Evolutionary conservation across 2,797 vertebrate genomes (phyloP).

Genomic region (Peromyscus eremicus): DNA sequence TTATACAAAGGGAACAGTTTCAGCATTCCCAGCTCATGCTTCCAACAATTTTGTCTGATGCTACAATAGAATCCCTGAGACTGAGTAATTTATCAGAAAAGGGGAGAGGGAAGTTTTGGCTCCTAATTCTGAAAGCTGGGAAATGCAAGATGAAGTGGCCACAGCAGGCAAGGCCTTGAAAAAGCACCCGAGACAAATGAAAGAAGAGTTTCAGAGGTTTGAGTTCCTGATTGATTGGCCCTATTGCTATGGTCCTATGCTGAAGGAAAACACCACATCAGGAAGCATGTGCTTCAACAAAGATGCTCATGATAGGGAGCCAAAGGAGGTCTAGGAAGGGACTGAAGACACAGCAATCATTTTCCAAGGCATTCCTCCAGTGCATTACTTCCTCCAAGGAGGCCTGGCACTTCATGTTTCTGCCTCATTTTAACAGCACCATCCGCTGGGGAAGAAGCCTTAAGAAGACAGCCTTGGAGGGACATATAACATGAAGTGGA

Average conservation of each 20-base stretch:
- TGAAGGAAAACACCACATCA: not conserved
- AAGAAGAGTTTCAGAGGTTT: not conserved
- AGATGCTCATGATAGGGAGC: not conserved
- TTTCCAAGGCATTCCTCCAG: not conserved
- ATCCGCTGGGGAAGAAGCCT: not conserved
- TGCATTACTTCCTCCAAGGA: not conserved
- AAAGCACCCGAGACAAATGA: not conserved
- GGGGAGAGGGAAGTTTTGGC: not conserved
- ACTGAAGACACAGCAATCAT: not conserved
- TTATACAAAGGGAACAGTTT: not conserved
- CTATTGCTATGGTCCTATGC: not conserved
- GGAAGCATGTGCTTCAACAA: not conserved
- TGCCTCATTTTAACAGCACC: not conserved
- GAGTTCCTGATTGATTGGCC: not conserved
- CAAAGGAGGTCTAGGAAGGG: not conserved
- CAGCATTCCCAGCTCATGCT: not conserved
- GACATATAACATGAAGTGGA: not conserved
- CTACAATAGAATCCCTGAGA: not conserved
- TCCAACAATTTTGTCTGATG: not conserved
- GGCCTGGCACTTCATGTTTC: not conserved
- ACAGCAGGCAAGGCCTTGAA: not conserved
- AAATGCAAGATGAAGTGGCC: not conserved
- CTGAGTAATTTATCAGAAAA: not conserved
- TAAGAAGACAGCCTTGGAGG: not conserved
- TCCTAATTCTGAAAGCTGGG: not conserved